Percentiles rank a stretch among this genome's conserved stretches.
These are phyloP conservation scores for Andrena marginata DNA, from an alignment of 2,888 invertebrate genomes.

Conservation along the genomic window DNA sequence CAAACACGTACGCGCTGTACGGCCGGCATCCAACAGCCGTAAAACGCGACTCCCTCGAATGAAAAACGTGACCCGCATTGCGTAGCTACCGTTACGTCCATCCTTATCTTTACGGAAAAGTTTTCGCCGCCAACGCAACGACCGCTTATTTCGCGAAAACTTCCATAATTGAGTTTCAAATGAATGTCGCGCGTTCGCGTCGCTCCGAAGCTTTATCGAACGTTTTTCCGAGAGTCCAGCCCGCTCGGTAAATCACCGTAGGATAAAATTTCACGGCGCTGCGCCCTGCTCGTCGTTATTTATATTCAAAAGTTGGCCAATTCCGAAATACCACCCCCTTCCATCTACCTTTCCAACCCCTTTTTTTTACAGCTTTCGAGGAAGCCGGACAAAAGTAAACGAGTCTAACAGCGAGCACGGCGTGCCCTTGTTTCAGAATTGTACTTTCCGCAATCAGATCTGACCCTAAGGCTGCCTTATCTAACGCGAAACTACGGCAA, in stretches of 20 bases:
- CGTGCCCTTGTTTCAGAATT: constrained; percentile 76
- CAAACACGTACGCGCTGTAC: neutral
- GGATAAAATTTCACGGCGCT: constrained; percentile 15
- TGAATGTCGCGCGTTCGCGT: neutral
- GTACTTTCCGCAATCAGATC: constrained; percentile 83
- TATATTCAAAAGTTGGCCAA: neutral
- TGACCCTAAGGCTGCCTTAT: constrained; percentile 78
- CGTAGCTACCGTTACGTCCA: neutral
- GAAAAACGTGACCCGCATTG: constrained; percentile 16
- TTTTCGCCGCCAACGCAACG: neutral
- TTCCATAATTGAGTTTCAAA: neutral
- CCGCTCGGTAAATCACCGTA: constrained; percentile 1
- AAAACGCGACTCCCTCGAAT: neutral
- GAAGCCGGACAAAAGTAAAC: neutral
- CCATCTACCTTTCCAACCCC: too few relatives aligned
- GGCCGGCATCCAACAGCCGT: neutral
- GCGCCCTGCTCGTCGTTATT: neutral
- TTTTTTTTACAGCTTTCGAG: neutral
- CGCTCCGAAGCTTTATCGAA: neutral
- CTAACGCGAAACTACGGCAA: constrained; percentile 56
- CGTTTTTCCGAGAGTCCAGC: neutral
- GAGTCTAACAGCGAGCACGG: neutral
- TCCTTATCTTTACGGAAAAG: neutral
- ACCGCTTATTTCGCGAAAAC: neutral
- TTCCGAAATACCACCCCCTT: too few relatives aligned